Base-by-base conservation (phyloP, 2,888 invertebrate genomes). In the Ennomos fuscantarius region DNA sequence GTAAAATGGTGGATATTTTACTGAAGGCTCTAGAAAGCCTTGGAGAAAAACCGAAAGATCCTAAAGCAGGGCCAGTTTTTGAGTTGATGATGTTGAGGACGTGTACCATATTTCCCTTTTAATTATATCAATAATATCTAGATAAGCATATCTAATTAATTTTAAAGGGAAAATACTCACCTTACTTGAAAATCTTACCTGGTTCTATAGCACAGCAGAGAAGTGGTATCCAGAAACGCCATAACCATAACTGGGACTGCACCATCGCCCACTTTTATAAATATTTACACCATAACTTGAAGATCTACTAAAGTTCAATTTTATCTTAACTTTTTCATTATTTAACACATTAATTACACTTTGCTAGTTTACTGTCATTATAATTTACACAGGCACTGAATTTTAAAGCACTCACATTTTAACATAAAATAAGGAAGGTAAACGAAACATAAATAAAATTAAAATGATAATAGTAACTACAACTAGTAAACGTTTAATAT, bases 191-290 rank as follows among this genome's bases (percentile, higher is more conserved):
- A 37, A 11, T 73, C 81, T 82, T 52, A 88, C 88, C 88, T 73
- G 68, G 65, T 73, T 73, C 74, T 66, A 81, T 69, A 70, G 66
- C 68, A 70, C 65, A 78, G 62, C 76, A 68, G 56, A 86, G 74
- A 39, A 87, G 70, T 44, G 72, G 72, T 62, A 79, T 69, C 76
- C 74, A 76, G 55, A 81, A 58, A 46, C 68, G 65, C 82, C 84
- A 86, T 76, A 74, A 63, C 73, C 69, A 69, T 61, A 70, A 64
- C 72, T 69, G 69, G 66, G 65, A 72, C 65, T 67, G 77, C 82
- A 82, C 78, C 88, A 87, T 88, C 75, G 78, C 87, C 85, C 70
- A 74, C 73, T 66, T 53, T 60, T 73, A 74, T 56, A 52, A 54
- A 57, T 69, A 64, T 66, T 68, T 66, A 69, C 78, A 78, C 78